Conservation (phyloP, 2,888 invertebrate genomes). For the Melanargia galathea region DNA sequence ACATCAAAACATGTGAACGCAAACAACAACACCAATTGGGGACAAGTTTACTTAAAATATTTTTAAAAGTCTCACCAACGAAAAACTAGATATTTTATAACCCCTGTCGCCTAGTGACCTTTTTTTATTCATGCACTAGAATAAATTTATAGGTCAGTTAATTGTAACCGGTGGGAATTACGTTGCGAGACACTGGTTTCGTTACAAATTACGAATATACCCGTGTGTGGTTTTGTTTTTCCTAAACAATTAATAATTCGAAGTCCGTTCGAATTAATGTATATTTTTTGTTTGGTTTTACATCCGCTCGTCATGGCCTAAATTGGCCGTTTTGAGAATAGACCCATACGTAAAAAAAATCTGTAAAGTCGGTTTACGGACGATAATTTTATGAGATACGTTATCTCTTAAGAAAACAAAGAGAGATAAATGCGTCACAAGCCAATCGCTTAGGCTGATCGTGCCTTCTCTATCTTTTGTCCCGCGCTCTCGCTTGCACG, state of each 20-base stretch:
- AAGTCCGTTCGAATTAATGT: no score
- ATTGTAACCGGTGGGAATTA: constrained; percentile 31
- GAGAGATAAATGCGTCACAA: no score
- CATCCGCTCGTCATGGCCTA: no score
- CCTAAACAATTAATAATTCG: constrained; percentile 4
- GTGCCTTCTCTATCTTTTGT: no score
- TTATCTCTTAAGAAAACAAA: no score
- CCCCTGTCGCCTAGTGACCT: constrained; percentile 38
- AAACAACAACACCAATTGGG: neutral
- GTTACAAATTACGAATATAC: constrained; percentile 11
- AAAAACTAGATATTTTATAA: constrained; percentile 32
- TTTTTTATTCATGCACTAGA: constrained; percentile 30
- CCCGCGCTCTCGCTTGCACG: no score
- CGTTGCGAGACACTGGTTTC: constrained; percentile 17
- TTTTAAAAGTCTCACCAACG: constrained; percentile 17
- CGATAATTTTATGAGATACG: no score
- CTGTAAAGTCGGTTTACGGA: no score
- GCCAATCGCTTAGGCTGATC: no score
- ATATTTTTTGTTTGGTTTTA: no score
- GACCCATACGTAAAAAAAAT: no score
- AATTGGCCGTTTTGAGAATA: no score
- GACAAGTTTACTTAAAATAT: constrained; percentile 27
- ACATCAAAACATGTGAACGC: neutral
- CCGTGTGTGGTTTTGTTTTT: neutral
- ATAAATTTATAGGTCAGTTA: constrained; percentile 34